These are phyloP conservation scores for Baryphthengus martii DNA, from an alignment of 2,113 vertebrate species.

Conservation along the genomic window DNA sequence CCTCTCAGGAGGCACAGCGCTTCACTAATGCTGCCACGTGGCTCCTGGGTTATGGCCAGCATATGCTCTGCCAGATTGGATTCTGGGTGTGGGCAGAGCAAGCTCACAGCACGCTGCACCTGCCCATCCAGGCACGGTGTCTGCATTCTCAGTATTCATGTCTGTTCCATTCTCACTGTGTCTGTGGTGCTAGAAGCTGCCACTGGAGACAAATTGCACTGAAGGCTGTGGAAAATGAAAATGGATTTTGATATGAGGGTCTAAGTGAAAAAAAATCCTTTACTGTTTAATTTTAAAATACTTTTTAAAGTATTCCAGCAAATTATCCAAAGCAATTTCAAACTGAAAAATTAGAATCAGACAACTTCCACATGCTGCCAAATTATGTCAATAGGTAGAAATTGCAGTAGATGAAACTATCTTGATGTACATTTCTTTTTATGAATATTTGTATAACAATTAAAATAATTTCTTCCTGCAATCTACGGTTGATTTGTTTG, in stretches of 20 bases:
- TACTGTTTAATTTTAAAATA: not conserved
- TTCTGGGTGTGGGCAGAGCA: not conserved
- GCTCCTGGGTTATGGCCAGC: not conserved
- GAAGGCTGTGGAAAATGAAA: not conserved
- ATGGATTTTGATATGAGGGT: not conserved
- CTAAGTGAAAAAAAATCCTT: not conserved
- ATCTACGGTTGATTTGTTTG: not conserved
- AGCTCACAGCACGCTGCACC: not conserved
- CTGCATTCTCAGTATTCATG: not conserved
- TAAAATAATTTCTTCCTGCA: not conserved
- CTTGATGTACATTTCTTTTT: not conserved
- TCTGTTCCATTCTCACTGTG: not conserved
- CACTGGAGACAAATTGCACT: rapidly evolving
- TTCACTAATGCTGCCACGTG: rapidly evolving
- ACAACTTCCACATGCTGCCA: not conserved
- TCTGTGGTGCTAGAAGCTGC: not conserved
- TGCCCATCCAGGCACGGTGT: not conserved
- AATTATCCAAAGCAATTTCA: not conserved
- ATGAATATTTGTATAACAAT: not conserved
- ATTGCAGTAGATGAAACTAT: not conserved
- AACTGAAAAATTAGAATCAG: not conserved
- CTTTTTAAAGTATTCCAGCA: not conserved
- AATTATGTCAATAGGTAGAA: not conserved
- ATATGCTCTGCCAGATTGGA: not conserved
- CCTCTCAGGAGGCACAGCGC: not conserved